Base-by-base conservation (phyloP, 2,888 invertebrate genomes). In the Plebejus argus region DNA sequence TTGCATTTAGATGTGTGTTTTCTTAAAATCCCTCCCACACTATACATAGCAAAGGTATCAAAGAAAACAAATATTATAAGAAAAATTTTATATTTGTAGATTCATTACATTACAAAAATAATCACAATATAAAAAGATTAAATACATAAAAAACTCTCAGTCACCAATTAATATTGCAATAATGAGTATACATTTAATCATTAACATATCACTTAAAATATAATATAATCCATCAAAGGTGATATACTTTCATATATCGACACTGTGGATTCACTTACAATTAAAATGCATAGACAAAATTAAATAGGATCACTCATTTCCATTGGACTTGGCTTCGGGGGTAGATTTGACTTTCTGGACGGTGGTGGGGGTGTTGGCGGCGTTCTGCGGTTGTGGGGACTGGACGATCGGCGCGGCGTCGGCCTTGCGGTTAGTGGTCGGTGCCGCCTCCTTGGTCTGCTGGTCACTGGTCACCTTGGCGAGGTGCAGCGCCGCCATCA, bases 401-500 rank as follows among this genome's bases (percentile, higher is more conserved):
- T 56, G 82, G 70, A 12, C 86, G 10, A 56, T 76, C 87, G 20
- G 85, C 58, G 1, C 86, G n/a, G 86, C 85, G 0, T 88, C 82
- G 6, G 79, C 80, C 7, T 82, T 82, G 3, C 82, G 76, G 74
- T 83, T 80, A 33, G 80, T 78, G 33, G 10, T 12, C 45, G 84
- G 81, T n/a, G 83, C 79, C 7, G 85, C 83, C 74, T 86, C 86
- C n/a, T 79, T 80, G 78, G 88, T 86, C 53, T 89, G 89, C 81
- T 92, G 89, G 78, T 89, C 86, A 80, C 88, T 88, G 75, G 93
- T 93, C 33, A 92, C 93, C 72, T 85, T 88, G 35, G 93, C 93
- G 45, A 94, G 89, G 82, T 94, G 93, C 1, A 94, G 83, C 0
- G 93, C 93, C 0, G 93, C 93, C 5, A 94, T 84, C 23, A 93